These are phyloP conservation scores for Odiellus spinosus DNA, from an alignment of 2,888 invertebrate species.

Conservation along the genomic window DNA sequence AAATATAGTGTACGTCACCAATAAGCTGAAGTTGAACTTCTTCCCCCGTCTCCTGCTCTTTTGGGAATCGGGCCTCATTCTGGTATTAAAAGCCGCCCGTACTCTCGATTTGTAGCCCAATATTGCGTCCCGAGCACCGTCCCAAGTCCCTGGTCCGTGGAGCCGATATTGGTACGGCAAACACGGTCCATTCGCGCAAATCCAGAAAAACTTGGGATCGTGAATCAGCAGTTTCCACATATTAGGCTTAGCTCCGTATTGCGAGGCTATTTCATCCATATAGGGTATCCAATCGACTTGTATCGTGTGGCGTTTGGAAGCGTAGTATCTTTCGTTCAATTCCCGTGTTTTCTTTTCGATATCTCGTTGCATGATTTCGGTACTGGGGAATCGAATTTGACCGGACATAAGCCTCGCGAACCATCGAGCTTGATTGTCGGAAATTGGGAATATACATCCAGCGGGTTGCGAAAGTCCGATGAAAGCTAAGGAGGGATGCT, in stretches of 20 bases:
- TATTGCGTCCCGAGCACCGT: constrained; percentile 32
- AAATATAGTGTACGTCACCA: too few species aligned
- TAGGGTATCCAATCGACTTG: constrained; percentile 21
- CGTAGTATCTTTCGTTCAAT: constrained; percentile 14
- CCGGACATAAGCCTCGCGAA: constrained; percentile 28
- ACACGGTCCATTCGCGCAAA: constrained; percentile 26
- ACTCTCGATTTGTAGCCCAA: constrained; percentile 20
- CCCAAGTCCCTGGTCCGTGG: constrained; percentile 31
- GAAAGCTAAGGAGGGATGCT: constrained; percentile 29
- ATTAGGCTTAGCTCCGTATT: constrained; percentile 31
- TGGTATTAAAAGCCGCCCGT: constrained; percentile 15
- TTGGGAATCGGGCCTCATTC: background rate
- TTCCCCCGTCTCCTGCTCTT: too few species aligned
- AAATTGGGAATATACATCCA: constrained; percentile 34
- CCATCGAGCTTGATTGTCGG: constrained; percentile 34
- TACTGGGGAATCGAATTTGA: constrained; percentile 24
- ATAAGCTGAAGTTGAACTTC: too few species aligned
- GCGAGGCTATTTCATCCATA: constrained; percentile 33
- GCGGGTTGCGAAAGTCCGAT: constrained; percentile 33
- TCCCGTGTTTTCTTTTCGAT: constrained; percentile 23
- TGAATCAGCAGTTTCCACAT: constrained; percentile 24
- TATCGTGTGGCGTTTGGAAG: constrained; percentile 12
- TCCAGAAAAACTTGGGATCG: constrained; percentile 21
- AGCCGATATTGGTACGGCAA: constrained; percentile 30
- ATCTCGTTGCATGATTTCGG: constrained; percentile 27